A percentile compares a stretch with the other conserved stretches of the same genome.
phyloP scores from a whole-genome alignment of 2,888 invertebrate species.

The Ephialtes manifestator region DNA sequence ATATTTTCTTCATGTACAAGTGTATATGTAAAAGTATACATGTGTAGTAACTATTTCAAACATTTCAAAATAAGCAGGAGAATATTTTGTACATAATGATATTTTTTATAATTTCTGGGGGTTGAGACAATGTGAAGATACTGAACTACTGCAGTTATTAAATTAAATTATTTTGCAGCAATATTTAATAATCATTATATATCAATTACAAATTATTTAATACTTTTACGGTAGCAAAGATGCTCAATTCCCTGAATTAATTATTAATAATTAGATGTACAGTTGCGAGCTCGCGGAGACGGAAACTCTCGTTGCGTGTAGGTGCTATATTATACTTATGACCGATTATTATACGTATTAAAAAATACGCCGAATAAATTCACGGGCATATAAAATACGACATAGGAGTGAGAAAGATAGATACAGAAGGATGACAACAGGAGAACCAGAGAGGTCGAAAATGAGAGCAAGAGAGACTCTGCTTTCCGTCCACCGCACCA shows the following conservation, averaged over 20 bases:
- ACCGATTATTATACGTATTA: slow-evolving; percentile 62
- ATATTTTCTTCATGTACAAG: too few species aligned
- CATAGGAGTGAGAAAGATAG: slow-evolving; percentile 20
- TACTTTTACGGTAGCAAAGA: slow-evolving; percentile 4
- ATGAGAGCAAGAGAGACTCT: slow-evolving; percentile 45
- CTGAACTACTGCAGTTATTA: not conserved
- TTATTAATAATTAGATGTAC: slow-evolving; percentile 32
- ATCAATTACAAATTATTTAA: slow-evolving; percentile 18
- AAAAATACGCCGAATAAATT: slow-evolving; percentile 65
- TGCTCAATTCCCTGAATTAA: slow-evolving; percentile 37
- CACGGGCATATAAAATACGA: slow-evolving; percentile 46
- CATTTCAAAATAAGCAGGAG: too few species aligned
- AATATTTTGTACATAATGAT: not conserved
- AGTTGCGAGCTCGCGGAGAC: slow-evolving; percentile 6
- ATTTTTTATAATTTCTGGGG: not conserved
- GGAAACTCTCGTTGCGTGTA: slow-evolving; percentile 42
- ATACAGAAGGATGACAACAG: slow-evolving; percentile 7
- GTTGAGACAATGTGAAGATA: not conserved
- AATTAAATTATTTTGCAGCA: not conserved
- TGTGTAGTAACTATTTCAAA: too few species aligned
- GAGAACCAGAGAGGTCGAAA: slow-evolving; percentile 33
- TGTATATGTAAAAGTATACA: too few species aligned
- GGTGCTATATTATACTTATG: slow-evolving; percentile 33
- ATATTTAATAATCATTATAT: not conserved
- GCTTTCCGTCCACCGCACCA: slow-evolving; percentile 63